Evolutionary conservation across 2,113 vertebrate genomes (phyloP).

Genomic region (Lepisosteus osseus): DNA sequence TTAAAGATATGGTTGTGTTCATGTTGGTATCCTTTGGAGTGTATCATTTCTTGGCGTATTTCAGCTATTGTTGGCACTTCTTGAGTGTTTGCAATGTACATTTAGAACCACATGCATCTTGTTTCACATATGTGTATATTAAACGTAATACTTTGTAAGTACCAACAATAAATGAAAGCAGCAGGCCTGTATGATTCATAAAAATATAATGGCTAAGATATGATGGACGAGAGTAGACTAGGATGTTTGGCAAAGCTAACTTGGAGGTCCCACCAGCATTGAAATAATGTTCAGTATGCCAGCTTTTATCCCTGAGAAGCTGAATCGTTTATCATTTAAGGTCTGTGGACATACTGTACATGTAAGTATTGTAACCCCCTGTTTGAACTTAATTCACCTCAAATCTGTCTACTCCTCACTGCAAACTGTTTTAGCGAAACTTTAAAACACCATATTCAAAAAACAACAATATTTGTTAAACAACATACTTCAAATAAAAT

Average conservation of each 20-base stretch:
- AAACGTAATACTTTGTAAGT: constrained; percentile 8
- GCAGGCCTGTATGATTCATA: background rate
- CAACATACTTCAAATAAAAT: too few relatives aligned
- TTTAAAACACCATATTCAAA: too few relatives aligned
- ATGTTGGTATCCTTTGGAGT: background rate
- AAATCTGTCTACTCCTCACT: too few relatives aligned
- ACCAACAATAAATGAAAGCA: constrained; percentile 49
- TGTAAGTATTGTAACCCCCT: too few relatives aligned
- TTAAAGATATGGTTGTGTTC: too few relatives aligned
- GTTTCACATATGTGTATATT: background rate
- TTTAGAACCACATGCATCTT: constrained; percentile 9
- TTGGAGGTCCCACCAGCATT: constrained; percentile 41
- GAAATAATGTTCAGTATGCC: constrained; percentile 23
- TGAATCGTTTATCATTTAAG: too few relatives aligned
- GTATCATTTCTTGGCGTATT: background rate
- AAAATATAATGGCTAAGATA: constrained; percentile 31
- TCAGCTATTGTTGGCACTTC: background rate
- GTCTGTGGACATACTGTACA: too few relatives aligned
- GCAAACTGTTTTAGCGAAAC: too few relatives aligned
- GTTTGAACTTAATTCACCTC: too few relatives aligned
- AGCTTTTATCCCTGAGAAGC: constrained; percentile 38
- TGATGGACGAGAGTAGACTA: constrained; percentile 38
- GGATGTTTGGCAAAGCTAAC: constrained; percentile 47
- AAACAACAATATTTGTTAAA: too few relatives aligned
- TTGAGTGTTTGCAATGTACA: background rate